Base-by-base conservation (phyloP, 2,888 invertebrate genomes). In the Thumatha senex region DNA sequence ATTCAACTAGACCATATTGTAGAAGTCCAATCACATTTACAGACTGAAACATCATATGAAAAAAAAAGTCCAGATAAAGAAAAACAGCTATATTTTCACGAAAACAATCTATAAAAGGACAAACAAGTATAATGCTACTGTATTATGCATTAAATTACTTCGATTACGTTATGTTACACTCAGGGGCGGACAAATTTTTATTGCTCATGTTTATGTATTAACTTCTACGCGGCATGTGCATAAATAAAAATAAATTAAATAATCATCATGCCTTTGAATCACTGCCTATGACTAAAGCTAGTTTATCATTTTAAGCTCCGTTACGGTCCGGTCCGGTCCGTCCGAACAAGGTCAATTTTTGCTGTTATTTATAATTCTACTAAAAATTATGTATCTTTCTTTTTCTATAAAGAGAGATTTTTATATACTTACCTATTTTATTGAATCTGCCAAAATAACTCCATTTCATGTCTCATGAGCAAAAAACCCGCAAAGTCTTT, bases 171-270 rank as follows among this genome's bases (percentile, higher is more conserved):
- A 65, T 61, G 51, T 68, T 63, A 56, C 57, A 44, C 58, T 56
- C 46, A 60, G 70, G 55, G 57, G 54, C 62, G 53, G 54, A 61
- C 49, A 58, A 55, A 54, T 54, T 63, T 67, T 68, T 67, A 58
- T 64, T 60, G 46, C 48, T 70, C 51, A 48, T 54, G 59, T 59
- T 57, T 62, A 56, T 56, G 44, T 50, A 68, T 59, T 51, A 52
- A 47, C 39, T 53, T 49, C 51, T 55, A 54, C 48, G 47, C 40
- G 41, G 51, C 40, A 45, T 45, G 31, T 52, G 43, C 50, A 51
- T 50, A 49, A 47, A 51, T 48, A 38, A 30, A 33, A 41, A 42
- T 55, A 39, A 42, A 43, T 35, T 35, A 43, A 34, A 44, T 44
- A 48, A 36, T 38, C 50, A 44, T 46, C 31, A 51, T 41, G 51